Conservation (phyloP, 2,888 invertebrate species). For the Drosophila prostipennis region DNA sequence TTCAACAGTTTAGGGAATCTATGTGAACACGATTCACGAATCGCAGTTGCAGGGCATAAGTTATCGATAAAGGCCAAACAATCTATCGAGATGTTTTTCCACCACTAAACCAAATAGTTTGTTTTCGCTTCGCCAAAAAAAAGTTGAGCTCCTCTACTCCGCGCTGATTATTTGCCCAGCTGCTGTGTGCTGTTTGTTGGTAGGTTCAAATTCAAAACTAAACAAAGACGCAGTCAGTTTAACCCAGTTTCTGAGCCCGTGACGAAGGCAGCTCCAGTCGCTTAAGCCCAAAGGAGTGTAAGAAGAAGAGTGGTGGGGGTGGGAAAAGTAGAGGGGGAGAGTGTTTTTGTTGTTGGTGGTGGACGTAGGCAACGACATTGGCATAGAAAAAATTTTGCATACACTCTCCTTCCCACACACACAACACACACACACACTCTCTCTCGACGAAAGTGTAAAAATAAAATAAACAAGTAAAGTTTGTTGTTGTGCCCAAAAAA, state of each 20-base stretch:
- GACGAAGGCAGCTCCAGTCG: too few species aligned
- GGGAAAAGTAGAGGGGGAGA: slow-evolving; percentile 1
- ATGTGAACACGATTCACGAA: too few species aligned
- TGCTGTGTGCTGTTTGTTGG: slow-evolving; percentile 30
- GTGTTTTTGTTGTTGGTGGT: slow-evolving; percentile 25
- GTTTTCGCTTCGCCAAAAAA: slow-evolving; percentile 36
- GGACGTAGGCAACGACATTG: slow-evolving; percentile 58
- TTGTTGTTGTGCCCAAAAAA: slow-evolving; percentile 8
- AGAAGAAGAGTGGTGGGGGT: slow-evolving; percentile 1
- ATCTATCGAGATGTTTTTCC: not conserved
- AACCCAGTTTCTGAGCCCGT: slow-evolving; percentile 22
- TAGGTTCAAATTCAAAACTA: not conserved
- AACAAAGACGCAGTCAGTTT: slow-evolving; percentile 19
- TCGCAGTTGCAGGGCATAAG: too few species aligned
- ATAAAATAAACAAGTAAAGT: slow-evolving; percentile 24
- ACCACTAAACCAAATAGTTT: slow-evolving; percentile 20
- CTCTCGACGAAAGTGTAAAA: slow-evolving; percentile 32
- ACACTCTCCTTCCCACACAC: slow-evolving; percentile 34
- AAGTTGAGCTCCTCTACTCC: slow-evolving; percentile 7
- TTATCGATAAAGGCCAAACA: too few species aligned
- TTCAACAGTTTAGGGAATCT: too few species aligned
- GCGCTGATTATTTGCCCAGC: slow-evolving; percentile 29
- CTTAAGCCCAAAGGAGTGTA: slow-evolving; percentile 1
- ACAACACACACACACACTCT: slow-evolving; percentile 15
- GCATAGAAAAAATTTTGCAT: slow-evolving; percentile 75